A percentile compares a stretch with the other conserved stretches of the same genome.
phyloP scores from a whole-genome alignment of 1,140 invertebrate genomes.

The Ptiloglossa arizonensis region DNA sequence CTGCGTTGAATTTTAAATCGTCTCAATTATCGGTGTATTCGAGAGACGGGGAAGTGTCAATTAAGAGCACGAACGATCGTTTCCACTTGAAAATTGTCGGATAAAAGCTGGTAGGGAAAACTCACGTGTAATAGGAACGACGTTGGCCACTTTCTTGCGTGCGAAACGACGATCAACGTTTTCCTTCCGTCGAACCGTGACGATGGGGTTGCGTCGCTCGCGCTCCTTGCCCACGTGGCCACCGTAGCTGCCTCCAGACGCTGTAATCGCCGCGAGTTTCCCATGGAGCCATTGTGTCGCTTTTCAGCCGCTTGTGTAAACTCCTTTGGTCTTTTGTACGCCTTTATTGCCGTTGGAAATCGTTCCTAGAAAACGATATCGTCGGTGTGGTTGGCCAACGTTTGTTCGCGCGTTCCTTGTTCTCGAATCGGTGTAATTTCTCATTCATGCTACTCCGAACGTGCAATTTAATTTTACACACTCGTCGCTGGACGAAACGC shows the following conservation, averaged over 20 bases:
- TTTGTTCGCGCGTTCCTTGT: neutral
- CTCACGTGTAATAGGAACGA: neutral
- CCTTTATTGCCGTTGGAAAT: neutral
- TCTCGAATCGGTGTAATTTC: neutral
- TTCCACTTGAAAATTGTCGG: neutral
- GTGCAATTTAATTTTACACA: too few relatives aligned
- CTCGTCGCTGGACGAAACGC: too few relatives aligned
- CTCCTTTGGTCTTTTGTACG: constrained; percentile 1
- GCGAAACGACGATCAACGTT: neutral
- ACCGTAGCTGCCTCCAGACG: neutral
- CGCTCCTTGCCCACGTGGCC: neutral
- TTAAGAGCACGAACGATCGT: constrained; percentile 22
- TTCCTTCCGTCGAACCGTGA: neutral
- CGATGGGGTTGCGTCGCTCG: neutral
- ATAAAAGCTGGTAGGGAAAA: neutral
- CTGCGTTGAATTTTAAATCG: neutral
- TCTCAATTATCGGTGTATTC: constrained; percentile 1
- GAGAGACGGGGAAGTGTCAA: constrained; percentile 17
- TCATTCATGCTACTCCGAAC: too few relatives aligned
- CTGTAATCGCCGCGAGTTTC: neutral
- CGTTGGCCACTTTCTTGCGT: constrained; percentile 16
- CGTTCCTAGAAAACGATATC: neutral
- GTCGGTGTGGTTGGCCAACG: too few relatives aligned
- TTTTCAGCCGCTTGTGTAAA: constrained; percentile 24
- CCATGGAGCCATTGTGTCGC: constrained; percentile 24